Conservation (phyloP, 2,797 vertebrate genomes). For the Miichthys miiuy region DNA sequence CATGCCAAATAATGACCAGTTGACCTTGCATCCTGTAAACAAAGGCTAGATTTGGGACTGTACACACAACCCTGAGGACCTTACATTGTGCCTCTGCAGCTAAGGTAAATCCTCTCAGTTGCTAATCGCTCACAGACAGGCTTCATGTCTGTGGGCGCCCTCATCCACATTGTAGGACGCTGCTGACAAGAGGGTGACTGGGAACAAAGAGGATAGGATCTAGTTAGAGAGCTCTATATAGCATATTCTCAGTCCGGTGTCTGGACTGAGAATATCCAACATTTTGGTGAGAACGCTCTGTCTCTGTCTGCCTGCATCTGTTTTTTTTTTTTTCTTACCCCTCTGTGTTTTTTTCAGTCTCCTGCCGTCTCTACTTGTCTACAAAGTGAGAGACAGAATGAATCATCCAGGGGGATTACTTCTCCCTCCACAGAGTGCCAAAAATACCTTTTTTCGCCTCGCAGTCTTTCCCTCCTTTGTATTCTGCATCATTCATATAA, state of each 20-base stretch:
- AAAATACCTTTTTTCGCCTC: slow-evolving; percentile 56
- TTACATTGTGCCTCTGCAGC: slow-evolving; percentile 42
- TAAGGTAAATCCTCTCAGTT: slow-evolving; percentile 69
- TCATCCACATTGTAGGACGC: slow-evolving; percentile 47
- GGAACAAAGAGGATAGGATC: slow-evolving; percentile 48
- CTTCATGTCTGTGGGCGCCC: slow-evolving; percentile 52
- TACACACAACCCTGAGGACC: slow-evolving; percentile 30
- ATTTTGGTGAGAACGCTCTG: slow-evolving; percentile 38
- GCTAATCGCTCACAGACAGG: slow-evolving; percentile 64
- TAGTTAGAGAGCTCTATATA: slow-evolving; percentile 18
- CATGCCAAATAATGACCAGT: slow-evolving; percentile 23
- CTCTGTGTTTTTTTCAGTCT: slow-evolving; percentile 51
- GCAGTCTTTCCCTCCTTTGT: slow-evolving; percentile 56
- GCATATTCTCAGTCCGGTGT: slow-evolving; percentile 27
- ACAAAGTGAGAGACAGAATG: slow-evolving; percentile 63
- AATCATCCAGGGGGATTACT: slow-evolving; percentile 62
- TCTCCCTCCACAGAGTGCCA: slow-evolving; percentile 53
- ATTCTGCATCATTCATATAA: slow-evolving; percentile 44
- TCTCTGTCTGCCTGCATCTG: slow-evolving; percentile 27
- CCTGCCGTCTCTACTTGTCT: slow-evolving; percentile 58
- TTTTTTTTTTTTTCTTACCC: background rate
- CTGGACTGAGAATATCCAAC: slow-evolving; percentile 28
- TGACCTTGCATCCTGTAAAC: slow-evolving; percentile 55
- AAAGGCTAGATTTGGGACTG: slow-evolving; percentile 39
- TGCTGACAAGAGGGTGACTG: slow-evolving; percentile 36